These are phyloP conservation scores for Catalaphyllia jardinei DNA, from an alignment of 64 coral and sea anemone genomes.

Conservation along the genomic window DNA sequence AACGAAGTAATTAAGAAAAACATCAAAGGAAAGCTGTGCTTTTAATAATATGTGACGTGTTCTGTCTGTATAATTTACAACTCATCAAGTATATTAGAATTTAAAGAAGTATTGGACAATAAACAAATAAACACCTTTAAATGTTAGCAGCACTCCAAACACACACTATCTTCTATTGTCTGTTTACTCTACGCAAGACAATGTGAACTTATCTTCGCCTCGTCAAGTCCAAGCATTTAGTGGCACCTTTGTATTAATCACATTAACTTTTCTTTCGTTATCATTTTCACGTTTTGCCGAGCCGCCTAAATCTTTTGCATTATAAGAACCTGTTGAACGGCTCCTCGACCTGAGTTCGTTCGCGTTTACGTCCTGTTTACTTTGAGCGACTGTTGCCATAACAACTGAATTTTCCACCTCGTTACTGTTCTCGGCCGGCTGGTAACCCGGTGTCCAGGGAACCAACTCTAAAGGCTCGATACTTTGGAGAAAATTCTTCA, in stretches of 20 bases:
- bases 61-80: not conserved
- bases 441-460: constrained; percentile 65
- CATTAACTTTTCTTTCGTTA: not conserved
- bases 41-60: not conserved
- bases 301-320: not conserved
- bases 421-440: not conserved
- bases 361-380: not conserved
- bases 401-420: not conserved
- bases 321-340: constrained; percentile 4
- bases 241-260: constrained; percentile 13
- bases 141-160: not conserved
- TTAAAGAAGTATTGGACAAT: not conserved
- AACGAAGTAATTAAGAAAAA: not conserved
- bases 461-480: constrained; percentile 69
- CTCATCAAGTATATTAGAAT: not conserved
- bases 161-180: not conserved
- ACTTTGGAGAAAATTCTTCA: constrained; percentile 65
- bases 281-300: not conserved
- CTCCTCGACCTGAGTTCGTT: not conserved
- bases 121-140: not conserved
- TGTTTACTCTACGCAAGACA: not conserved
- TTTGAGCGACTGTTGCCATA: not conserved
- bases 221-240: not conserved
- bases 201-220: not conserved
- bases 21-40: not conserved